Base-by-base conservation (phyloP, 2,113 vertebrate genomes). In the Bagarius yarrelli region DNA sequence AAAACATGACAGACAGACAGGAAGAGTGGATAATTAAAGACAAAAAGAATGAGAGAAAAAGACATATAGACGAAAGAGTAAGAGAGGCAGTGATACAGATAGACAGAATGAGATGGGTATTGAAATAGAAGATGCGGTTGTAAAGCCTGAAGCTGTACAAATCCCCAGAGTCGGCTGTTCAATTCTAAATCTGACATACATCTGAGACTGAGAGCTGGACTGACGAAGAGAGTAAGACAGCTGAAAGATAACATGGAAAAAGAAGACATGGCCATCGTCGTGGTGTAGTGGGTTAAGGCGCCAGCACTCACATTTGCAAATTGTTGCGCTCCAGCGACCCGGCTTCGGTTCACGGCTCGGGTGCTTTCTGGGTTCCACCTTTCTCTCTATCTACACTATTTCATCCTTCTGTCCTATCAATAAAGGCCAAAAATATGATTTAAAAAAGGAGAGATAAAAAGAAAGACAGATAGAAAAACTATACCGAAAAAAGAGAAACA, bases 111-210 rank as follows among this genome's bases (percentile, higher is more conserved):
- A 70, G 83, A 83, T 80, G 80, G 76, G 75, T 84, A 83, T 87
- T 72, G 57, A 83, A 86, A 11, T 77, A 79, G 82, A 81, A 85
- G 77, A 87, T 84, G 80, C 81, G 85, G 84, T 85, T 90, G 90
- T 91, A 91, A 75, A n/a, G 91, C 92, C 91, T 92, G 82, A 85
- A 94, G 92, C 93, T 83, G 87, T 91, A 92, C 91, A 92, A 87
- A 81, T 92, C 90, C 89, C 91, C 19, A 30, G 89, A 91, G 92
- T 90, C 78, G 56, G 25, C 36, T 73, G 23, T 73, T 70, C 83
- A 34, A 40, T 84, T 86, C 85, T 81, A 81, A 80, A 44, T 73
- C 82, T 85, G 86, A 90, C 89, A 88, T 81, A 79, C 87, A 86
- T 87, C n/a, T n/a, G 87, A 79, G 83, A 83, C 78, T 81, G 83